Conservation (phyloP, 2,888 invertebrate species). For the Synergus itoensis region DNA sequence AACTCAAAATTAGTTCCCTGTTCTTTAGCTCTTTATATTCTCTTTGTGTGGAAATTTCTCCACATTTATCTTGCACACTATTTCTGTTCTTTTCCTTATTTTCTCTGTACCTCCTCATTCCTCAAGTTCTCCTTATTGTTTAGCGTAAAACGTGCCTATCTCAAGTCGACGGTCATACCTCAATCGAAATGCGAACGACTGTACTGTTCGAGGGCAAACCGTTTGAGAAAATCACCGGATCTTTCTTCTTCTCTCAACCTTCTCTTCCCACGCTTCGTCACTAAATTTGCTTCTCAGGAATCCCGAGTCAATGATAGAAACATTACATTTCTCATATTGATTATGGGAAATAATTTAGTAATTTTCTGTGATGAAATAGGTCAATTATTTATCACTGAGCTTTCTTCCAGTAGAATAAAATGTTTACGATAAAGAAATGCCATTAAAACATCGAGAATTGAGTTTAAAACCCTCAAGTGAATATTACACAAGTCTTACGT, state of each 20-base stretch:
- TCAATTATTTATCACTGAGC: background rate
- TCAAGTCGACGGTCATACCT: slow-evolving; percentile 2
- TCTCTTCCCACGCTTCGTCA: slow-evolving; percentile 51
- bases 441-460: background rate
- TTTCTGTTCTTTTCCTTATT: background rate
- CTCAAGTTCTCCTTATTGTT: slow-evolving; percentile 37
- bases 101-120: slow-evolving; percentile 31
- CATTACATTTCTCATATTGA: slow-evolving; percentile 3
- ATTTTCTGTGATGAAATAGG: background rate
- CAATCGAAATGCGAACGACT: slow-evolving; percentile 11
- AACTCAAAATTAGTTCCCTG: background rate
- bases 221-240: slow-evolving; percentile 51
- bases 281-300: slow-evolving; percentile 14
- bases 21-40: background rate
- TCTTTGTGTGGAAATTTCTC: background rate
- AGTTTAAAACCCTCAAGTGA: background rate
- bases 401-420: background rate
- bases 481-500: background rate
- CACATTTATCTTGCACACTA: background rate
- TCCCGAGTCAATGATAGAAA: background rate
- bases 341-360: background rate
- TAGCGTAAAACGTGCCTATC: slow-evolving; percentile 32
- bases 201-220: slow-evolving; percentile 53
- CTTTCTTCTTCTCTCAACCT: slow-evolving; percentile 6
- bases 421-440: background rate